Conservation (phyloP, 2,113 vertebrate genomes). For the Mesembrinibis cayennensis region DNA sequence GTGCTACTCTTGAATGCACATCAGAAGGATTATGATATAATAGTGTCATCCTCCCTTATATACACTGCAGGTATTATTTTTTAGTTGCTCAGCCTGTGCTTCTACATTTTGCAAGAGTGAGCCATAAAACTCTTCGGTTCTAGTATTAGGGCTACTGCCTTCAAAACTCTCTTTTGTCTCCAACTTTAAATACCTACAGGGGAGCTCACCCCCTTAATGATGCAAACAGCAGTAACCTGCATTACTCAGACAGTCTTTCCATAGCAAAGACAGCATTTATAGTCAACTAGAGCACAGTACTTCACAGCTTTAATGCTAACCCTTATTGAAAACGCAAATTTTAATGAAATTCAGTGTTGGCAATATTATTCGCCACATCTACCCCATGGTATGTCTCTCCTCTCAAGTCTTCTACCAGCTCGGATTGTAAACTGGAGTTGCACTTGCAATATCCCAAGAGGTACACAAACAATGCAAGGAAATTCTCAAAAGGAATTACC, state of each 20-base stretch:
- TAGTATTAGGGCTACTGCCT: background rate
- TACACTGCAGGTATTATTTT: background rate
- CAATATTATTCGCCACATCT: fast-evolving
- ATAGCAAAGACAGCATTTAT: background rate
- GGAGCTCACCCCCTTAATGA: background rate
- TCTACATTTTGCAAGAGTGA: background rate
- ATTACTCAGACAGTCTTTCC: background rate
- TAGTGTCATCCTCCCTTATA: background rate
- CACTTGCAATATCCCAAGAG: background rate
- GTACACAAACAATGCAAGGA: background rate
- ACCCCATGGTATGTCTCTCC: background rate
- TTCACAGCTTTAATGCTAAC: background rate
- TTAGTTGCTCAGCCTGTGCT: background rate
- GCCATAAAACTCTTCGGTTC: background rate
- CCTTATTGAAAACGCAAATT: background rate
- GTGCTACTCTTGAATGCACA: background rate
- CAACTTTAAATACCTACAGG: background rate
- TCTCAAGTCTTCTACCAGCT: background rate
- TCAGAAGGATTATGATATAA: background rate
- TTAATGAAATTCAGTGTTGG: background rate
- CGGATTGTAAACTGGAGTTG: background rate
- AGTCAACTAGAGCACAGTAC: background rate
- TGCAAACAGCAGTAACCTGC: background rate
- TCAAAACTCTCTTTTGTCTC: background rate
- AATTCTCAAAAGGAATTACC: background rate